These are phyloP conservation scores for Heterotilapia buettikoferi DNA, from an alignment of 2,113 vertebrate species.

Conservation along the genomic window DNA sequence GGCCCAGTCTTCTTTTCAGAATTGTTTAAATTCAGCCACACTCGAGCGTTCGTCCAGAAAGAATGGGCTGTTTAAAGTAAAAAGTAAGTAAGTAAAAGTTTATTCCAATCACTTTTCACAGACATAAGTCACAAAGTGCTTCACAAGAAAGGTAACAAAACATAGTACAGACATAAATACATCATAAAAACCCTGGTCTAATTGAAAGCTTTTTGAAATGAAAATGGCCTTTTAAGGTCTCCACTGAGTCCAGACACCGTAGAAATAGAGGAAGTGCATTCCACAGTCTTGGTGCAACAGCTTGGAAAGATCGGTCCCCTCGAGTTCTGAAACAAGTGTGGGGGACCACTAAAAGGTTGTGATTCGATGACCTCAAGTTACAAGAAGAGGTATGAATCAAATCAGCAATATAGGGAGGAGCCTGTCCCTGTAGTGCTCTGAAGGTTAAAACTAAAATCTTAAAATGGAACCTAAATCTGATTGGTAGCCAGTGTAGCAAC, in stretches of 20 bases:
- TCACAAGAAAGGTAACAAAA: neutral
- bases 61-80: neutral
- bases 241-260: accelerated
- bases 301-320: neutral
- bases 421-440: neutral
- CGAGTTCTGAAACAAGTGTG: neutral
- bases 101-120: neutral
- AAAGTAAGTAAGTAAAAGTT: neutral
- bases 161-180: neutral
- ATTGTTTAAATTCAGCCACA: neutral
- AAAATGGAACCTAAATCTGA: neutral
- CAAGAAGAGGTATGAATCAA: neutral
- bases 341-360: neutral
- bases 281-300: neutral
- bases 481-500: neutral
- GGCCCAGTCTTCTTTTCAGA: neutral
- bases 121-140: neutral
- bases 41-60: accelerated
- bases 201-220: neutral
- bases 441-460: neutral
- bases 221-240: neutral
- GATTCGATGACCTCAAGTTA: accelerated
- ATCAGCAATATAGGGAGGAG: neutral
- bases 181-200: neutral
- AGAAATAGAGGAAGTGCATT: neutral